phyloP scores from a whole-genome alignment of 2,888 invertebrate genomes.

The Muschampia plurimacula region DNA sequence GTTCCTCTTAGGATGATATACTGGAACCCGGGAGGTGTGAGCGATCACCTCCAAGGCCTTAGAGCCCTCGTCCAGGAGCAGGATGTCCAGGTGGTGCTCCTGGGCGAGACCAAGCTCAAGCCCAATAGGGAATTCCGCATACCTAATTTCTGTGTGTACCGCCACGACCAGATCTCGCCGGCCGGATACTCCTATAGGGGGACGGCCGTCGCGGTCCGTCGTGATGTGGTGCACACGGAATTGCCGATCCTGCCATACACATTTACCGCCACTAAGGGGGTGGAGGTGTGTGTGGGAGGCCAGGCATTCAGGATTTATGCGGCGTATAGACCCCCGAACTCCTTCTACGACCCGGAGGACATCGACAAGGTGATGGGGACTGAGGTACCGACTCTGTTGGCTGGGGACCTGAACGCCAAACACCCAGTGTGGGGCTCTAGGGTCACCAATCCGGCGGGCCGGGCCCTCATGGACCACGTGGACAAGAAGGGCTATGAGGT shows the following conservation, averaged over 20 bases:
- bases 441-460: background rate
- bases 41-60: background rate
- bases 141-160: background rate
- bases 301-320: background rate
- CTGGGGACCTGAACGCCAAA: constrained; percentile 3
- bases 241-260: background rate
- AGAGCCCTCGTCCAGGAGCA: background rate
- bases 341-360: background rate
- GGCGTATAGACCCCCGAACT: background rate
- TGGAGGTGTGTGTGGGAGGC: background rate
- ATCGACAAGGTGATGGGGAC: background rate
- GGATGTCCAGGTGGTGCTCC: background rate
- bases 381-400: background rate
- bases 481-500: background rate
- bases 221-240: background rate
- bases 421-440: background rate
- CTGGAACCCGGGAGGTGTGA: background rate
- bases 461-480: background rate
- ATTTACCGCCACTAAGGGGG: background rate
- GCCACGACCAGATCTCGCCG: background rate
- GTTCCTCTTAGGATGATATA: background rate
- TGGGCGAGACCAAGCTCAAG: background rate
- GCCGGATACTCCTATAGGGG: background rate
- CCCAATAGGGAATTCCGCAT: background rate
- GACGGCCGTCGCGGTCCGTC: background rate